These are phyloP conservation scores for Drosophila orosa DNA, from an alignment of 1,140 invertebrate genomes.

Conservation along the genomic window DNA sequence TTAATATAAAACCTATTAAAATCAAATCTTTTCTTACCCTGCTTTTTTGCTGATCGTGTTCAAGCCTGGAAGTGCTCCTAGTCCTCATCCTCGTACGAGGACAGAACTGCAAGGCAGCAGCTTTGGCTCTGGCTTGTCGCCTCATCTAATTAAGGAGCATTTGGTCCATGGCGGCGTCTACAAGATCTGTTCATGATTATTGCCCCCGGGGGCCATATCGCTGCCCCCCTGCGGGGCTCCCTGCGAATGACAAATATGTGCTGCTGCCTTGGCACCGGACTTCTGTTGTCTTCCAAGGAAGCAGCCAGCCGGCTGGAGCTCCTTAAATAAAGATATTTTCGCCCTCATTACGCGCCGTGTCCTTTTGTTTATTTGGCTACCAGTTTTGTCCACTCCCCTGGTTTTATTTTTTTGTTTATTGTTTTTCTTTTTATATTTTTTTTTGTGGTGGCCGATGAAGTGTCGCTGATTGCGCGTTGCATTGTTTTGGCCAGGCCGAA, in stretches of 20 bases:
- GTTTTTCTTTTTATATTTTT: not conserved
- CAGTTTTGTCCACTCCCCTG: slow-evolving; percentile 8
- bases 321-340: slow-evolving; percentile 82
- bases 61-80: slow-evolving; percentile 7
- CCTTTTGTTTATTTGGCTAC: slow-evolving; percentile 73
- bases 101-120: not conserved
- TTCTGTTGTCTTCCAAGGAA: slow-evolving; percentile 65
- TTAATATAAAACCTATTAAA: not conserved
- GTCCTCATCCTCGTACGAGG: not conserved
- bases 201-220: slow-evolving; percentile 68
- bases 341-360: slow-evolving; percentile 79
- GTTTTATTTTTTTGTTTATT: slow-evolving; percentile 15
- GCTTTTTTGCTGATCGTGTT: slow-evolving; percentile 37
- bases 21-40: not conserved
- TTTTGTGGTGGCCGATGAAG: slow-evolving; percentile 72
- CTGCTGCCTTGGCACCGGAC: slow-evolving; percentile 40
- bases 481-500: slow-evolving; percentile 70
- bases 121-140: slow-evolving; percentile 59
- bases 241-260: slow-evolving; percentile 79
- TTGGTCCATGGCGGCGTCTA: slow-evolving; percentile 62
- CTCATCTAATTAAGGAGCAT: slow-evolving; percentile 82
- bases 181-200: slow-evolving; percentile 79
- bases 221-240: slow-evolving; percentile 30
- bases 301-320: slow-evolving; percentile 44
- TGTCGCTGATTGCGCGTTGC: slow-evolving; percentile 83